Percentiles rank a stretch among this genome's conserved stretches.
These are phyloP conservation scores for Leptobrachium ailaonicum DNA, from an alignment of 2,113 vertebrate genomes.

Conservation along the genomic window DNA sequence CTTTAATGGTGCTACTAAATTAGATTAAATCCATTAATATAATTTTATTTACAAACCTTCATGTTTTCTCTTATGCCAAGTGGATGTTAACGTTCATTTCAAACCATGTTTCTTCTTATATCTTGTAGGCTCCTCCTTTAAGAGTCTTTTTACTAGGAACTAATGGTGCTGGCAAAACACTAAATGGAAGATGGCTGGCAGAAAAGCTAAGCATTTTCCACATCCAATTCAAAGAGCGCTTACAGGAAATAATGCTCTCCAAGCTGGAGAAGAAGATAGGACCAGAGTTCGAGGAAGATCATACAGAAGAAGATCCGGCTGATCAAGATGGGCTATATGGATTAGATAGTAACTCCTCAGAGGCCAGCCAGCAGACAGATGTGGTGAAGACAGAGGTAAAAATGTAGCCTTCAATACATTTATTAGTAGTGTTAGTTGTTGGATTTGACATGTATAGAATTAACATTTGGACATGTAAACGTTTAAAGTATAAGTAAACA, in stretches of 20 bases:
- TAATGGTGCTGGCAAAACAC: slow-evolving; percentile 83
- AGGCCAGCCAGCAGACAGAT: neutral
- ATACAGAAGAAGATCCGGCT: slow-evolving; percentile 61
- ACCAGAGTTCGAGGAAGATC: slow-evolving; percentile 69
- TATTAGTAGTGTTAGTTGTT: too few relatives aligned
- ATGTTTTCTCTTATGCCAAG: too few relatives aligned
- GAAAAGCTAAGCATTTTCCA: slow-evolving; percentile 85
- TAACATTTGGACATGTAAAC: too few relatives aligned
- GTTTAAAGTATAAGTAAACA: too few relatives aligned
- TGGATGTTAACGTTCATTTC: too few relatives aligned
- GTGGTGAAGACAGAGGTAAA: neutral
- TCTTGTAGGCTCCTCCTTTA: slow-evolving; percentile 79
- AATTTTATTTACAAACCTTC: too few relatives aligned
- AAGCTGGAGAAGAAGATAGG: slow-evolving; percentile 76
- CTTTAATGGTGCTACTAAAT: too few relatives aligned
- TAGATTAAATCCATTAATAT: too few relatives aligned
- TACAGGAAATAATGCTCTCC: slow-evolving; percentile 82
- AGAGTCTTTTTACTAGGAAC: slow-evolving; percentile 80
- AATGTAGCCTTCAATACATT: neutral
- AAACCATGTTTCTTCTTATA: neutral
- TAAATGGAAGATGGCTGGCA: slow-evolving; percentile 75
- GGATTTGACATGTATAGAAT: too few relatives aligned
- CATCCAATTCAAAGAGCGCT: slow-evolving; percentile 85
- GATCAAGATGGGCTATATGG: slow-evolving; percentile 55
- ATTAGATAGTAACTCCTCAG: slow-evolving; percentile 24